Conservation (phyloP, 2,797 vertebrate species). For the Anabas testudineus region DNA sequence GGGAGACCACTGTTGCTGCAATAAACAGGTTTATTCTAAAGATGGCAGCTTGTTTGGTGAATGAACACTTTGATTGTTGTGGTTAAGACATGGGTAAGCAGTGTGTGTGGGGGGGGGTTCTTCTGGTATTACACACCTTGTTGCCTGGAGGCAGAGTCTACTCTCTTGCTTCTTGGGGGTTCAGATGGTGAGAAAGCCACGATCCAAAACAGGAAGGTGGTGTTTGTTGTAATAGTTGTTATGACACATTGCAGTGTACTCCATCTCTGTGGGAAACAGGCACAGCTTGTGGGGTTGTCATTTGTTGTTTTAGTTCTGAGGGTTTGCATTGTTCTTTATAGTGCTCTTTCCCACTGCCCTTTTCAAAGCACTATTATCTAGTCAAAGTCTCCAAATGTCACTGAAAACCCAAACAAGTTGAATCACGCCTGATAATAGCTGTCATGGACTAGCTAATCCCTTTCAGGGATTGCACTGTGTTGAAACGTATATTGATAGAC, state of each 20-base stretch:
- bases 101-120: slow-evolving; percentile 2
- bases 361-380: slow-evolving; percentile 36
- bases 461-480: slow-evolving; percentile 14
- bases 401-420: slow-evolving; percentile 48
- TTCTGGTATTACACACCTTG: slow-evolving; percentile 47
- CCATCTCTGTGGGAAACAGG: slow-evolving; percentile 55
- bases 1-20: slow-evolving; percentile 38
- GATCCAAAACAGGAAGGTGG: slow-evolving; percentile 65
- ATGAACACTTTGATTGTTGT: slow-evolving; percentile 55
- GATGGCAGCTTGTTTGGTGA: slow-evolving; percentile 23
- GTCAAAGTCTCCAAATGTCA: slow-evolving; percentile 48
- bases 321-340: slow-evolving; percentile 47
- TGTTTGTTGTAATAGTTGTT: slow-evolving; percentile 74
- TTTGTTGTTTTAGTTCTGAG: slow-evolving; percentile 49
- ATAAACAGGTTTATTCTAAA: slow-evolving; percentile 48
- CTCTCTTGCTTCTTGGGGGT: slow-evolving; percentile 43
- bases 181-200: slow-evolving; percentile 45
- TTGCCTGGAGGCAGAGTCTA: slow-evolving; percentile 58
- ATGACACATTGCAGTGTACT: slow-evolving; percentile 52
- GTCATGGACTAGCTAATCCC: slow-evolving; percentile 41
- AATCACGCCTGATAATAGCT: slow-evolving; percentile 53
- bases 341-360: slow-evolving; percentile 26
- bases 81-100: slow-evolving; percentile 36
- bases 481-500: slow-evolving; percentile 31
- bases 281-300: slow-evolving; percentile 42